Base-by-base conservation (phyloP, 2,888 invertebrate genomes). In the Diarsia dahlii region DNA sequence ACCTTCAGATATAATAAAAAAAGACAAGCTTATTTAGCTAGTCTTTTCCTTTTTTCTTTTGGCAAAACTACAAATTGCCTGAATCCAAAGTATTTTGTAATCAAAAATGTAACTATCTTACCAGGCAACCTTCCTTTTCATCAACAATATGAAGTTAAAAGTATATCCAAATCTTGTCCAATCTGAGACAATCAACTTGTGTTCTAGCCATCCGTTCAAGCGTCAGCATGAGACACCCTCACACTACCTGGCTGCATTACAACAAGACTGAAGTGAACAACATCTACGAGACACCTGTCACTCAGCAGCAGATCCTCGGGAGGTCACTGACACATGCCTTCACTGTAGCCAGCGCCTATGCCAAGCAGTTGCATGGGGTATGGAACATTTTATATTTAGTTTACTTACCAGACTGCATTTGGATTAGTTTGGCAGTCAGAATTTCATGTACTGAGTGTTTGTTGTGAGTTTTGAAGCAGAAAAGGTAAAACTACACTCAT, bases 211-310 rank as follows among this genome's bases (percentile, higher is more conserved):
- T 97, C 68, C 93, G 90, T 48, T 89, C 94, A 56, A 94, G 89
- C 66, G 93, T 97, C 0, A 91, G 87, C n/a, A 93, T 96, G 88
- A 95, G 92, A 74, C 97, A 98, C 91, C 97, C 98, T 0, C 99
- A 99, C 90, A 99, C 99, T 50, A 96, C 98, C 39, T 97, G 98
- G 92, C 93, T 98, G n/a, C 97, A 97, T 89, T 98, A 97, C 90
- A 97, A 98, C 90, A 93, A 94, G 39, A 97, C 97, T 45, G 95
- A 97, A 91, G 98, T 98, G 0, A 95, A 93, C 87, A 98, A 98
- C 93, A 85, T 98, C 52, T 98, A 97, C 89, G 98, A 97, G 89
- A 97, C 97, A 10, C 97, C 97, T 23, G 98, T 98, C 0, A 97
- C 97, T 4, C 95, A 97, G 54, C 91, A 95, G 10, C 98, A 99